Evolutionary conservation across 2,797 vertebrate species (phyloP), one percentile per base, ranked within the genome.

Genomic region (Siniperca obscura): DNA sequence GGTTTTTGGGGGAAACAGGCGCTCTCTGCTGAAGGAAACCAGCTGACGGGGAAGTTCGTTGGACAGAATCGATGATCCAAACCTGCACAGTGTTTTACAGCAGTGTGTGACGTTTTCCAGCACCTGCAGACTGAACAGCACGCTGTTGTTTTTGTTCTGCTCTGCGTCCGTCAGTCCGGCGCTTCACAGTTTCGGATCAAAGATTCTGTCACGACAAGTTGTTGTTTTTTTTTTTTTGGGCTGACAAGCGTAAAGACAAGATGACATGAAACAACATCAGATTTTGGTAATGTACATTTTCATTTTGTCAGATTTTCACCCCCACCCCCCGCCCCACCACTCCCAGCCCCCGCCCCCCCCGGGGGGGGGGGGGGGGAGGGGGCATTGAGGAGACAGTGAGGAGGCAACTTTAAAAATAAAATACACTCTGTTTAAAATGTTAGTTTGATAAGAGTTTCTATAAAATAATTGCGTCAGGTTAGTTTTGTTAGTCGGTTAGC

Each of bases 171-270:
- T 2, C 36, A 7, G 9, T 10, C 38, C 46, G 3, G 57, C 7
- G 11, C 27, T 14, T 40, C 22, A 25, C 65, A 30, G 76, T 25
- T 79, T 72, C 61, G 57, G 70, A 82, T 86, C 34, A 89, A 82
- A 84, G 87, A 88, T 91, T 92, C 90, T 90, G 91, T 93, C 78
- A 74, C 78, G 89, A 86, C 66, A 7, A 52, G 46, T 16, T n/a
- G n/a, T n/a, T n/a, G n/a, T 11, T 46, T 84, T 84, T 92, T 22
- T 7, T 67, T 57, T 84, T 85, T 92, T 90, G 94, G 92, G 92
- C 92, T 91, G 89, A 92, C 79, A 22, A 92, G 87, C 92, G 92
- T 88, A 59, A 56, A 91, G 78, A 87, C 86, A 86, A 86, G 84
- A 80, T 90, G 86, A 93, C 81, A 88, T 78, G 70, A 87, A 83